phyloP scores from a whole-genome alignment of 2,888 invertebrate species.

The Lasioglossum calceatum region DNA sequence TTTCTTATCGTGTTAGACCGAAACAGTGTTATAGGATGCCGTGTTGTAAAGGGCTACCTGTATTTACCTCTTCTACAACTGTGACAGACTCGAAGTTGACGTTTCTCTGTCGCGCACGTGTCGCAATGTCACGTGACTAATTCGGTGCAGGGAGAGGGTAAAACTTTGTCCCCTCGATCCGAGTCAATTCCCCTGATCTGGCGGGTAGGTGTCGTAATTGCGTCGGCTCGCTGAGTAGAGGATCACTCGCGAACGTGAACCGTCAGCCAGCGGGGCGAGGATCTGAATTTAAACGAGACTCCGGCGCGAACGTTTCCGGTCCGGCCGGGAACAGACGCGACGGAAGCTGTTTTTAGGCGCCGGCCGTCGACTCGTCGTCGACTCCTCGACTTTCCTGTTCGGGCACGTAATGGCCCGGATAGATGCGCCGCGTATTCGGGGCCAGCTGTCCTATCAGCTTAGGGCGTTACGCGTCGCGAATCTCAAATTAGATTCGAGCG shows the following conservation, averaged over 20 bases:
- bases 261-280: neutral
- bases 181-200: neutral
- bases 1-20: no score
- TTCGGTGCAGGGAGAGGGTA: no score
- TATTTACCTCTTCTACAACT: no score
- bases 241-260: slow-evolving; percentile 26
- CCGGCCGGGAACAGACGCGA: slow-evolving; percentile 22
- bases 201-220: neutral
- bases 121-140: no score
- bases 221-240: neutral
- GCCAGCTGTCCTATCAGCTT: slow-evolving; percentile 33
- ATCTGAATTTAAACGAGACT: slow-evolving; percentile 65
- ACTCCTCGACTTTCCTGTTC: slow-evolving; percentile 30
- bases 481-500: slow-evolving; percentile 62
- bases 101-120: no score
- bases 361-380: neutral
- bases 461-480: slow-evolving; percentile 54
- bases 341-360: slow-evolving; percentile 42
- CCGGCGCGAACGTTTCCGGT: slow-evolving; percentile 19
- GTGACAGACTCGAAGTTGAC: no score
- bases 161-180: no score
- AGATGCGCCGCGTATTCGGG: slow-evolving; percentile 27
- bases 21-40: no score
- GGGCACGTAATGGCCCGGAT: slow-evolving; percentile 50
- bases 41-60: no score